phyloP scores from a whole-genome alignment of 2,888 invertebrate genomes.

The Pocota personata region DNA sequence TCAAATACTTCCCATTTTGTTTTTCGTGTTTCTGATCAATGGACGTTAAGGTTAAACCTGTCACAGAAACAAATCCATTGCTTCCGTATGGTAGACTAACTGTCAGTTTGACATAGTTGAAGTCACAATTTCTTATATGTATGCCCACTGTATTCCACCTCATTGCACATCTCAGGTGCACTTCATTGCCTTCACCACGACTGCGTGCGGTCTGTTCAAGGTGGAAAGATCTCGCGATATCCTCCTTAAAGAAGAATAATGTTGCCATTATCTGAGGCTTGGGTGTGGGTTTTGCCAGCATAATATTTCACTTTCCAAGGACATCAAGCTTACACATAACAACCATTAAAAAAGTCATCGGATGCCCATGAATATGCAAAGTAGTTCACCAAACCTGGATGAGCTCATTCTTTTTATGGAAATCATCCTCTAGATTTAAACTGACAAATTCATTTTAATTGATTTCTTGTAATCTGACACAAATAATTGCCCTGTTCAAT shows the following conservation, averaged over 20 bases:
- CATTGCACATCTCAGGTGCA: conserved; percentile 10
- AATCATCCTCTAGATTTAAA: neutral
- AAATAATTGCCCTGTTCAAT: conserved; percentile 36
- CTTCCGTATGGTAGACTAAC: neutral
- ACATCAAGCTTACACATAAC: neutral
- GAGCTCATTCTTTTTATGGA: conserved; percentile 1
- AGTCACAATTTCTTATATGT: neutral
- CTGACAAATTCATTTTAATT: conserved; percentile 37
- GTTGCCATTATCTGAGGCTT: neutral
- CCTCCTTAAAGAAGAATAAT: neutral
- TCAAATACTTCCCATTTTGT: too few species aligned
- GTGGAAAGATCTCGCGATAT: neutral
- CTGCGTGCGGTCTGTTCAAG: conserved; percentile 1
- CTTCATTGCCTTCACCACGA: neutral
- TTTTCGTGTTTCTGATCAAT: too few species aligned
- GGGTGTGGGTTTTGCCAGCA: neutral
- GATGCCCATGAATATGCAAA: conserved; percentile 3
- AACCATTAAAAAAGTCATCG: neutral
- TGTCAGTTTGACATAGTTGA: conserved; percentile 10
- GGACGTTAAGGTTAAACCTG: neutral
- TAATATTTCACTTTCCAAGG: neutral
- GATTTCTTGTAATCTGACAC: conserved; percentile 42
- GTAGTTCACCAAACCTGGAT: neutral
- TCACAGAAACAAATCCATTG: neutral
- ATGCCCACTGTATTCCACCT: neutral